These are phyloP conservation scores for Antrozous pallidus DNA, from an alignment of 2,797 vertebrate genomes.

Conservation along the genomic window DNA sequence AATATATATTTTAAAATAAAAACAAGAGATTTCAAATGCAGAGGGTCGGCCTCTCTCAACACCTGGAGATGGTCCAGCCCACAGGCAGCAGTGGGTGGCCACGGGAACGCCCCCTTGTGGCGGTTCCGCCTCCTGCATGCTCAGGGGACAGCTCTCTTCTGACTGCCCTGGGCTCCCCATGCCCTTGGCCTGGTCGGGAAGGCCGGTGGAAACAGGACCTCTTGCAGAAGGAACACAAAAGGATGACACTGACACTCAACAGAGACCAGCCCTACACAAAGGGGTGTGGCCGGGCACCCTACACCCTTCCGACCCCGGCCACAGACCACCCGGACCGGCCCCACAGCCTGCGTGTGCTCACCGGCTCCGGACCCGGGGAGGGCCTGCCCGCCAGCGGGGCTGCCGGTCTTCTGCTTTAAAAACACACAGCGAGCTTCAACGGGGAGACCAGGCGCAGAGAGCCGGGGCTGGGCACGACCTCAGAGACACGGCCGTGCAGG, in stretches of 20 bases:
- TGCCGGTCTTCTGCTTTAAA: too few relatives aligned
- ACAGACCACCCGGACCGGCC: background rate
- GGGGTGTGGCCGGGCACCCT: background rate
- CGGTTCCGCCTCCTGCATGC: background rate
- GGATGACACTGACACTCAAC: background rate
- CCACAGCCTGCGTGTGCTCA: background rate
- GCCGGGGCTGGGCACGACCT: background rate
- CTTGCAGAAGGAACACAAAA: background rate
- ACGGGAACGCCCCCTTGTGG: accelerated
- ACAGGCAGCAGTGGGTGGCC: accelerated
- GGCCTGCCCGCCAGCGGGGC: background rate
- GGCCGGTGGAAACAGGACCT: background rate
- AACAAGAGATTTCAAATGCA: background rate
- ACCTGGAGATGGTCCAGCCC: background rate
- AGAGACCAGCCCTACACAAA: background rate
- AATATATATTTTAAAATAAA: too few relatives aligned
- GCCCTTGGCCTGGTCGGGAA: background rate
- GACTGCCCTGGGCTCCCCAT: background rate
- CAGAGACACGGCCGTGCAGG: background rate
- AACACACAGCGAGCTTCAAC: background rate
- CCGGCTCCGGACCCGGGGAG: background rate
- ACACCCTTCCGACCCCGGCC: background rate
- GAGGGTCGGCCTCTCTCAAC: background rate
- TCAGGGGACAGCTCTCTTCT: background rate
- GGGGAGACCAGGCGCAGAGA: background rate